phyloP scores from a whole-genome alignment of 2,113 vertebrate species.

The Scomber colias region DNA sequence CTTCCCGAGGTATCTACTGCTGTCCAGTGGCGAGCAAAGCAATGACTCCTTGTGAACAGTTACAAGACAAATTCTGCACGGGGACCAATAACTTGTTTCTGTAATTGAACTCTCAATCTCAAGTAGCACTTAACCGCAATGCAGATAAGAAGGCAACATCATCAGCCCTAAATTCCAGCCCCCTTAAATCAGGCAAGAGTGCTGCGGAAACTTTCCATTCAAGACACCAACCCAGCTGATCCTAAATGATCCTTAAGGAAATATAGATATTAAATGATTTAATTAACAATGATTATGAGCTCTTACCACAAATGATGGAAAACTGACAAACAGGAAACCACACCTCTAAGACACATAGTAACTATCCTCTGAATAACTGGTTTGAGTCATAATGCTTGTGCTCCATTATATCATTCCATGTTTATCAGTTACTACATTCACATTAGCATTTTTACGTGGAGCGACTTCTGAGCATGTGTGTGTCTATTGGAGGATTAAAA shows the following conservation, averaged over 20 bases:
- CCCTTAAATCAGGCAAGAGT: background rate
- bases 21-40: background rate
- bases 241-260: background rate
- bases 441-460: background rate
- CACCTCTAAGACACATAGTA: background rate
- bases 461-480: background rate
- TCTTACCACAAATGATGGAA: background rate
- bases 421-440: background rate
- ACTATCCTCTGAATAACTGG: background rate
- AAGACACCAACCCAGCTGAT: background rate
- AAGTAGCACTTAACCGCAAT: slow-evolving; percentile 10
- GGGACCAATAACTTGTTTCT: background rate
- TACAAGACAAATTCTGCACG: background rate
- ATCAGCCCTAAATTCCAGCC: background rate
- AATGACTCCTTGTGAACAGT: background rate
- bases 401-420: background rate
- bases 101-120: background rate
- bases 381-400: background rate
- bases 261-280: background rate
- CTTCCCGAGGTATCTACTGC: background rate
- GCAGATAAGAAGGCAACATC: background rate
- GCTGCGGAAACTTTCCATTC: background rate
- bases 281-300: background rate
- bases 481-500: background rate
- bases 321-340: background rate